These are phyloP conservation scores for Agrotis segetum DNA, from an alignment of 2,888 invertebrate genomes.

Conservation along the genomic window DNA sequence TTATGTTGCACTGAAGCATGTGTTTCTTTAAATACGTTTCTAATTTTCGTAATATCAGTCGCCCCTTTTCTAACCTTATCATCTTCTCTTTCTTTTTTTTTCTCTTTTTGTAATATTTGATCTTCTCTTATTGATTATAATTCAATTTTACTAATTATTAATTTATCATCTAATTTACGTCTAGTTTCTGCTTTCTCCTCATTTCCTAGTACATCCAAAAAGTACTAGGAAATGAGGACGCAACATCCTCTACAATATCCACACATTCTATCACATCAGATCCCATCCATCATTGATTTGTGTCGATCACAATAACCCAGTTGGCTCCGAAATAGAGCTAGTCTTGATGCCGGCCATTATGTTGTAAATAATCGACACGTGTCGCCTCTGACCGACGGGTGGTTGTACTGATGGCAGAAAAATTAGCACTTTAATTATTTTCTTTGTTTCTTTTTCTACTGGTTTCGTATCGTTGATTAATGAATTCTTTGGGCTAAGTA, in stretches of 20 bases:
- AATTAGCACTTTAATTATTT: background rate
- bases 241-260: background rate
- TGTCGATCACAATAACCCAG: constrained; percentile 58
- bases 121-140: too few species aligned
- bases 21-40: too few species aligned
- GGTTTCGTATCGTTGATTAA: too few species aligned
- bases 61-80: background rate
- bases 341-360: constrained; percentile 65
- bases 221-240: too few species aligned
- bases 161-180: background rate
- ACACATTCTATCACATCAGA: background rate
- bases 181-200: too few species aligned
- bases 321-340: constrained; percentile 48
- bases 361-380: constrained; percentile 74
- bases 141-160: too few species aligned
- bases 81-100: background rate
- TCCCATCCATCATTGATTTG: constrained; percentile 31
- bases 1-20: too few species aligned
- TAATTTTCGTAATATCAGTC: too few species aligned
- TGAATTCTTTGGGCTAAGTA: too few species aligned
- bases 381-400: constrained; percentile 45
- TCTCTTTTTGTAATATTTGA: too few species aligned
- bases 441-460: background rate
- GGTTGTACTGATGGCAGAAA: constrained; percentile 33
- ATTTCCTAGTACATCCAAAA: too few species aligned